phyloP scores from a whole-genome alignment of 2,797 vertebrate genomes.

The Anguilla obscura region DNA sequence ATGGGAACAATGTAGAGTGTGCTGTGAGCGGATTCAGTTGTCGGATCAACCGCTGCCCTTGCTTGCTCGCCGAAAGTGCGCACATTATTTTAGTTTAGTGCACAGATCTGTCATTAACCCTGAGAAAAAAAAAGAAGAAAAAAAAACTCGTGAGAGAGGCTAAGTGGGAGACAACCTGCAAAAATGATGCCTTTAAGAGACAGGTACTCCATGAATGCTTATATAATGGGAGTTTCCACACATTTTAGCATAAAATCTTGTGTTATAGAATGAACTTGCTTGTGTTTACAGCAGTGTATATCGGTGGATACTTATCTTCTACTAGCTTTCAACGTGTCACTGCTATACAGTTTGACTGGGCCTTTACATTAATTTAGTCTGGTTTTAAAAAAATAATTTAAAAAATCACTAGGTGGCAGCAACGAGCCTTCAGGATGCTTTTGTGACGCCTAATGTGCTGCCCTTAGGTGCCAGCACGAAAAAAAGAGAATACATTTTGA shows the following conservation, averaged over 20 bases:
- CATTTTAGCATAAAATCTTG: not conserved
- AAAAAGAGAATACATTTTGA: not conserved
- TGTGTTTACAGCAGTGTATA: not conserved
- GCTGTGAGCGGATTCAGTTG: not conserved
- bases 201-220: not conserved
- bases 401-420: slow-evolving; percentile 5
- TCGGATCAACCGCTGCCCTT: not conserved
- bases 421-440: not conserved
- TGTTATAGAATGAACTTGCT: not conserved
- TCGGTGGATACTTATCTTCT: not conserved
- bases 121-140: too few species aligned
- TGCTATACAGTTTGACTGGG: not conserved
- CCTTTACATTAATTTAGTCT: not conserved
- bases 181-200: not conserved
- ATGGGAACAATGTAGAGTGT: not conserved
- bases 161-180: not conserved
- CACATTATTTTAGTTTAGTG: not conserved
- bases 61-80: not conserved
- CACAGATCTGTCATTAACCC: not conserved
- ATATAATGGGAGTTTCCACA: not conserved
- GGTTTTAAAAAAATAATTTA: too few species aligned
- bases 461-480: not conserved
- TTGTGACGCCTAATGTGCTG: not conserved
- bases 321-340: not conserved
- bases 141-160: too few species aligned